Percentiles rank a stretch among this genome's conserved stretches.
phyloP scores from a whole-genome alignment of 2,113 vertebrate genomes.

The Erpornis zantholeuca region DNA sequence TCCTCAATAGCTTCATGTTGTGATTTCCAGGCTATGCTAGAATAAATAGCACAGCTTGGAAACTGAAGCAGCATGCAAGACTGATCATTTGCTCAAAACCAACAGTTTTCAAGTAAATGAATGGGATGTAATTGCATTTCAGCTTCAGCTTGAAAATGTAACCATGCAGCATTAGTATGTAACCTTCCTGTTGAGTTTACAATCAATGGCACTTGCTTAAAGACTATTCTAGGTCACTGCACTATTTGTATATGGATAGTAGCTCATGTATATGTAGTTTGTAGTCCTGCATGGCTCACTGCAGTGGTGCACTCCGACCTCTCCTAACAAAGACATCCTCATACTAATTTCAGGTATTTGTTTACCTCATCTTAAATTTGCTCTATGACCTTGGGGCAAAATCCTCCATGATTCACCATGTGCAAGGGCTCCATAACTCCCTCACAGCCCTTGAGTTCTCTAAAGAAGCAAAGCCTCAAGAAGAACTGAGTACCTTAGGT shows the following conservation, averaged over 20 bases:
- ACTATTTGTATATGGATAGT: background rate
- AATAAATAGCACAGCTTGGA: background rate
- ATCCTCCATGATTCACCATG: background rate
- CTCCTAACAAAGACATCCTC: background rate
- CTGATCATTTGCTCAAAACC: conserved; percentile 19
- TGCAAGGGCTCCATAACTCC: background rate
- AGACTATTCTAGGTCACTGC: background rate
- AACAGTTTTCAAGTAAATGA: conserved; percentile 28
- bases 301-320: background rate
- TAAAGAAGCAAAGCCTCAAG: background rate
- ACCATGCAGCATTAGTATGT: background rate
- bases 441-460: background rate
- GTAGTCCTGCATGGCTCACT: background rate
- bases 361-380: background rate
- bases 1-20: background rate
- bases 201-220: background rate
- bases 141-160: background rate
- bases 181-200: background rate
- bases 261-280: background rate
- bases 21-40: conserved; percentile 13
- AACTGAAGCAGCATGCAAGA: background rate
- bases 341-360: background rate
- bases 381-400: background rate
- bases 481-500: background rate
- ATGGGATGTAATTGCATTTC: background rate